Evolutionary conservation across 2,888 invertebrate species (phyloP).

Genomic region (Pachydiplax longipennis): DNA sequence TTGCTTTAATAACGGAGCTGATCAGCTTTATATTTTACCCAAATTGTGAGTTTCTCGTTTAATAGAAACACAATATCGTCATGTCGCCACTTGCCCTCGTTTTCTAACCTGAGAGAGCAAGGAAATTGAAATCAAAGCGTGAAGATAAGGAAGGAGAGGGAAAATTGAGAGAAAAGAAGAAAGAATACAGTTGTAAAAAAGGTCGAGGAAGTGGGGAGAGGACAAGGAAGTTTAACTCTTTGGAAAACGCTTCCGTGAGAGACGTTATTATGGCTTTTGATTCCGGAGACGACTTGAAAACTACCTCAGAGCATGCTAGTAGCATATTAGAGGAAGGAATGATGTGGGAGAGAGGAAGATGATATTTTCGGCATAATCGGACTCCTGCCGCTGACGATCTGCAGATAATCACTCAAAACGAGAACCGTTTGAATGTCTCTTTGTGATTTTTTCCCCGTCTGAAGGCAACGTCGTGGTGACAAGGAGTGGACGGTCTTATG

Average conservation of each 20-base stretch:
- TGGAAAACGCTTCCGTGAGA: constrained; percentile 24
- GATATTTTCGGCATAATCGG: background rate
- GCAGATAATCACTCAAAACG: background rate
- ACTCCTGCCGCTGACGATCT: background rate
- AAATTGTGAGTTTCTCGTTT: no score
- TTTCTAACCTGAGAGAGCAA: no score
- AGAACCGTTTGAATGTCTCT: background rate
- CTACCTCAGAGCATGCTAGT: constrained; percentile 18
- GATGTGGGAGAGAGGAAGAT: background rate
- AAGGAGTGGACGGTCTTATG: background rate
- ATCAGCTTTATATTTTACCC: no score
- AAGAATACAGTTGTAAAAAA: background rate
- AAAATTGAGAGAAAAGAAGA: background rate
- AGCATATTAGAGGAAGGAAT: background rate
- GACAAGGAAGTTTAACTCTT: background rate
- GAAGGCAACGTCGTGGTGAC: background rate
- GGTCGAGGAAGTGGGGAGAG: background rate
- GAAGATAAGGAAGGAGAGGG: background rate
- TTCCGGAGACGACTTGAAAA: background rate
- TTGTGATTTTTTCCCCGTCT: background rate
- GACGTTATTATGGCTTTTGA: constrained; percentile 23
- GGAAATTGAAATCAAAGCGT: background rate
- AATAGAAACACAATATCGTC: no score
- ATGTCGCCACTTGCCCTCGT: no score
- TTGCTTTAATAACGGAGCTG: no score